These are phyloP conservation scores for Baronia brevicornis DNA, from an alignment of 2,888 invertebrate species.

Conservation along the genomic window DNA sequence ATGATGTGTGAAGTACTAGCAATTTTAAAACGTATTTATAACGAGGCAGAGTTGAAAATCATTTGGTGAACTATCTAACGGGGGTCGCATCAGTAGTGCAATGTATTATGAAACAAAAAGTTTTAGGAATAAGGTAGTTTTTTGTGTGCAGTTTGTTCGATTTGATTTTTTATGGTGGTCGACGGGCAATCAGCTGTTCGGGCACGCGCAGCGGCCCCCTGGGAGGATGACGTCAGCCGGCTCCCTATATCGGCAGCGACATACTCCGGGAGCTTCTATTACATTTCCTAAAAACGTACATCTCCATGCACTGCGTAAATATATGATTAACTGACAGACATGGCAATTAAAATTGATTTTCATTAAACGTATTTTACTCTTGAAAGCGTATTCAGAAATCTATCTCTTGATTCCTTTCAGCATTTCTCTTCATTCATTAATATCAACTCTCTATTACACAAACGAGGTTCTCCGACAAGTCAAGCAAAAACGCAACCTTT, in stretches of 20 bases:
- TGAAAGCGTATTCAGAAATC: too few species aligned
- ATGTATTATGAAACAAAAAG: slow-evolving; percentile 18
- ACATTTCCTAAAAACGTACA: slow-evolving; percentile 43
- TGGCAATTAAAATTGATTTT: too few species aligned
- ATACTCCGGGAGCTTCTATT: slow-evolving; percentile 46
- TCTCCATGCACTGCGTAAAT: too few species aligned
- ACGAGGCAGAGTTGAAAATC: slow-evolving; percentile 34
- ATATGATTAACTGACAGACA: too few species aligned
- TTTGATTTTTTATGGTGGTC: slow-evolving; percentile 64
- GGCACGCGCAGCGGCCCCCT: slow-evolving; percentile 61
- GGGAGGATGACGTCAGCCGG: slow-evolving; percentile 54
- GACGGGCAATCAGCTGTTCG: slow-evolving; percentile 70
- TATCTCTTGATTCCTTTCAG: too few species aligned
- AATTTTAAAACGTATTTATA: slow-evolving; percentile 35
- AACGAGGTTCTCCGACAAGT: too few species aligned
- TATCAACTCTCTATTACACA: too few species aligned
- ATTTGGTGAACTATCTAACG: slow-evolving; percentile 27
- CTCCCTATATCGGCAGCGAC: slow-evolving; percentile 35
- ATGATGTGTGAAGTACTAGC: slow-evolving; percentile 33
- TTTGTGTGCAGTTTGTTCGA: slow-evolving; percentile 28
- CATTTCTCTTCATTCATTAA: too few species aligned
- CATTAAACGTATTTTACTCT: too few species aligned
- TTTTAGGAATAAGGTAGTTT: slow-evolving; percentile 18
- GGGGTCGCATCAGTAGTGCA: slow-evolving; percentile 36
- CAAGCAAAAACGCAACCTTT: too few species aligned